Evolutionary conservation across 2,113 vertebrate species (phyloP).

Genomic region (Ophiodon elongatus): DNA sequence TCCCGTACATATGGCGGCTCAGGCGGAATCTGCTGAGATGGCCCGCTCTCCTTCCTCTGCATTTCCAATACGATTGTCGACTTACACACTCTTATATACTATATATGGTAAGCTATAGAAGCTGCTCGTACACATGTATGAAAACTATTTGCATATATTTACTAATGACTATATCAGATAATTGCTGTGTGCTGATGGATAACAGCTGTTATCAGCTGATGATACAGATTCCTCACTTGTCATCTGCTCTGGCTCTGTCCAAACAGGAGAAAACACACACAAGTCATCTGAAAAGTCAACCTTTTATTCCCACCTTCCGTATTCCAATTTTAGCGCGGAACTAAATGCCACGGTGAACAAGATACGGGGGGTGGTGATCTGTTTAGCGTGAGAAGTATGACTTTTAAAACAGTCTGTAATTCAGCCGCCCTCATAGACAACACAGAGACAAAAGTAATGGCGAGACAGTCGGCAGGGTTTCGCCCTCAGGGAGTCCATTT

Average conservation of each 20-base stretch:
- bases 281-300: not conserved
- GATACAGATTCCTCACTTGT: not conserved
- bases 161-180: conserved; percentile 23
- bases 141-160: conserved; percentile 11
- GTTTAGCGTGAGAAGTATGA: conserved; percentile 31
- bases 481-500: conserved; percentile 42
- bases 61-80: not conserved
- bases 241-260: not conserved
- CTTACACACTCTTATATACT: not conserved
- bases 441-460: conserved; percentile 32
- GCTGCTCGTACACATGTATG: not conserved
- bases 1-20: conserved; percentile 30
- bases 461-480: conserved; percentile 10
- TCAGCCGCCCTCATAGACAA: conserved; percentile 9
- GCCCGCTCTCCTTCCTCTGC: not conserved
- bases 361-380: conserved; percentile 4
- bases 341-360: conserved; percentile 15
- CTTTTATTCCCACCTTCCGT: conserved; percentile 1
- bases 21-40: not conserved
- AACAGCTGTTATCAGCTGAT: conserved; percentile 11
- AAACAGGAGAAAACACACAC: not conserved
- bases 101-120: not conserved
- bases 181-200: conserved; percentile 11
- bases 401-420: conserved; percentile 43
- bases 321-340: conserved; percentile 20